Evolutionary conservation across 2,113 vertebrate species (phyloP).

Genomic region (Dissostichus mawsoni): DNA sequence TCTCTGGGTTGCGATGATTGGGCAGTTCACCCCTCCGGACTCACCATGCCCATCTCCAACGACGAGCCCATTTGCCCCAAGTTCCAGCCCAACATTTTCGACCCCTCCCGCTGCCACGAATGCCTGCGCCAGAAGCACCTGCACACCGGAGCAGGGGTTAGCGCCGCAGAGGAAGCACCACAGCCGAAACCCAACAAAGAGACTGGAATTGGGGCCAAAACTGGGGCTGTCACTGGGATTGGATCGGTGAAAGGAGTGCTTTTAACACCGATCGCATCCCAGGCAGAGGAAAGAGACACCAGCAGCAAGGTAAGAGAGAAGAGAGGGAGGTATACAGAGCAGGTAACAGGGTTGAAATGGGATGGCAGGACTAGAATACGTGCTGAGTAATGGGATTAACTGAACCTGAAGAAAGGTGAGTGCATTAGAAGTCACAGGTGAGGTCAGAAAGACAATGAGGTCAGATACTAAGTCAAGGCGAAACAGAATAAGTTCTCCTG

Average conservation of each 20-base stretch:
- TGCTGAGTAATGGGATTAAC: slow-evolving; percentile 52
- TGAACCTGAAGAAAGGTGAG: neutral
- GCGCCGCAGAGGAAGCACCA: slow-evolving; percentile 21
- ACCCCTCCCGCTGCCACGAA: slow-evolving; percentile 88
- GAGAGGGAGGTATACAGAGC: neutral
- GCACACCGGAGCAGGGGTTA: slow-evolving; percentile 71
- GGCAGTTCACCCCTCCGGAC: slow-evolving; percentile 38
- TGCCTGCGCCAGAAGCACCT: slow-evolving; percentile 85
- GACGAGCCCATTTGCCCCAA: slow-evolving; percentile 81
- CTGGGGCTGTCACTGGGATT: neutral
- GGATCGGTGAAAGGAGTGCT: slow-evolving; percentile 40
- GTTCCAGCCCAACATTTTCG: slow-evolving; percentile 89
- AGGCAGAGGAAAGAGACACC: slow-evolving; percentile 72
- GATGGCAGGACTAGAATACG: neutral
- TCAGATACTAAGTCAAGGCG: neutral
- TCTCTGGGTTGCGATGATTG: slow-evolving; percentile 57
- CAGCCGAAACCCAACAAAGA: slow-evolving; percentile 36
- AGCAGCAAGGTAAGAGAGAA: slow-evolving; percentile 76
- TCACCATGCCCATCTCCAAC: slow-evolving; percentile 80
- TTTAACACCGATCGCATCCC: slow-evolving; percentile 62
- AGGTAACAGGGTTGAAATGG: slow-evolving; percentile 24
- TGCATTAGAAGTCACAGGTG: slow-evolving; percentile 33
- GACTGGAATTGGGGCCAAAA: slow-evolving; percentile 6
- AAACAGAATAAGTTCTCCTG: neutral
- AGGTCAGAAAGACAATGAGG: neutral